These are phyloP conservation scores for Hormaphis cornu DNA, from an alignment of 1,140 invertebrate genomes.

Conservation along the genomic window DNA sequence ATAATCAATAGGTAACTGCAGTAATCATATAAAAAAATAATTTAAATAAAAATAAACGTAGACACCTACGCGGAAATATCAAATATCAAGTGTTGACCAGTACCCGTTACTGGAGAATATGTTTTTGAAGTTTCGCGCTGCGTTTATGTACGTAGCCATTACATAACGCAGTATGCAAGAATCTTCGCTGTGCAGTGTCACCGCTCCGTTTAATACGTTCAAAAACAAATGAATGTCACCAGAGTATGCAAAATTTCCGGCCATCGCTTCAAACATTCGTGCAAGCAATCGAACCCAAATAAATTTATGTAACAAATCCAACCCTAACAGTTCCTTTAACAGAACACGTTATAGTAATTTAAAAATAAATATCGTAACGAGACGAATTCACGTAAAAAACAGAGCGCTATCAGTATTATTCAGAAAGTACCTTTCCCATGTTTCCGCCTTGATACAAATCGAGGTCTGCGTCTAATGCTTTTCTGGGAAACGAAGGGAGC, in stretches of 20 bases:
- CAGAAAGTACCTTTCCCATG: conserved; percentile 63
- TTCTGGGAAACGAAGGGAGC: conserved; percentile 93
- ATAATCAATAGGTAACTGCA: conserved; percentile 88
- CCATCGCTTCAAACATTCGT: conserved; percentile 98
- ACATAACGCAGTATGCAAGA: conserved; percentile 89
- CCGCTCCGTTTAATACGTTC: conserved; percentile 92
- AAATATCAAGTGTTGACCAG: not conserved
- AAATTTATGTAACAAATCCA: conserved; percentile 96
- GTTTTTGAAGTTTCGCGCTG: conserved; percentile 96
- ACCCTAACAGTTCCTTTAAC: conserved; percentile 72
- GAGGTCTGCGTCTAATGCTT: conserved; percentile 92
- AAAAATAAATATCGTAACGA: too few species aligned
- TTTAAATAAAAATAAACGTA: not conserved
- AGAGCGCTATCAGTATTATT: too few species aligned
- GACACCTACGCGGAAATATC: too few species aligned
- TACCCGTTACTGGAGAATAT: conserved; percentile 96
- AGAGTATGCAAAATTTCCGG: conserved; percentile 94
- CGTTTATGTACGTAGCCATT: conserved; percentile 94
- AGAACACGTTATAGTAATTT: conserved; percentile 18
- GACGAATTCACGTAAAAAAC: too few species aligned
- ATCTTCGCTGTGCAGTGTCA: conserved; percentile 95
- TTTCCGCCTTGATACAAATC: conserved; percentile 83
- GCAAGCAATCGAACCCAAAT: conserved; percentile 95
- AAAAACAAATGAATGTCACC: conserved; percentile 95
- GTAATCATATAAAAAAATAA: conserved; percentile 38